These are phyloP conservation scores for Macrophya alboannulata DNA, from an alignment of 2,888 invertebrate genomes.

Conservation along the genomic window DNA sequence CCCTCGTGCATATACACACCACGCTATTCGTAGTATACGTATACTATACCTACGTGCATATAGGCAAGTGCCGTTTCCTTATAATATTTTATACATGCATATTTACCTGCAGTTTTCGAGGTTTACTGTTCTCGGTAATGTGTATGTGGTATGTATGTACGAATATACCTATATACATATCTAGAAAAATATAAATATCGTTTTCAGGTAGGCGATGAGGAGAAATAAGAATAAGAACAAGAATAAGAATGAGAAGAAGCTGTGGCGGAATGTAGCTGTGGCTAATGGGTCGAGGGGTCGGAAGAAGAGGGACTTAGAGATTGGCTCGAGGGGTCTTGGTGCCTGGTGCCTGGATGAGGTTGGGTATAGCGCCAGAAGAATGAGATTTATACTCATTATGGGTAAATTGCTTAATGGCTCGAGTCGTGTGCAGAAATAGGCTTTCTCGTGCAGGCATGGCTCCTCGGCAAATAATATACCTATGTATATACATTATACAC, in stretches of 20 bases:
- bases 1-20: not conserved
- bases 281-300: slow-evolving; percentile 53
- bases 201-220: not conserved
- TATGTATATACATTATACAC: not conserved
- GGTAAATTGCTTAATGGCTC: slow-evolving; percentile 53
- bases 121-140: not conserved
- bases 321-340: slow-evolving; percentile 36
- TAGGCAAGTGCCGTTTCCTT: slow-evolving; percentile 23
- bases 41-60: not conserved
- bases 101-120: not conserved
- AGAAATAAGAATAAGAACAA: not conserved
- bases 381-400: slow-evolving; percentile 54
- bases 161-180: not conserved
- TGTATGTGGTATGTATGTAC: no score
- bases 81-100: not conserved
- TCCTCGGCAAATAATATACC: slow-evolving; percentile 1
- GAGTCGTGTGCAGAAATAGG: slow-evolving; percentile 50
- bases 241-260: not conserved
- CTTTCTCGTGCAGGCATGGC: slow-evolving; percentile 31
- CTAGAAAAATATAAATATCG: not conserved
- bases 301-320: slow-evolving; percentile 49
- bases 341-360: not conserved
- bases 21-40: not conserved
- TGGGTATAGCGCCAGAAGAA: slow-evolving; percentile 52
- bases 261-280: slow-evolving; percentile 41